A percentile compares a stretch with the other conserved stretches of the same genome.
Conservation (phyloP, 2,113 vertebrate genomes). For the Myxocyprinus asiaticus region DNA sequence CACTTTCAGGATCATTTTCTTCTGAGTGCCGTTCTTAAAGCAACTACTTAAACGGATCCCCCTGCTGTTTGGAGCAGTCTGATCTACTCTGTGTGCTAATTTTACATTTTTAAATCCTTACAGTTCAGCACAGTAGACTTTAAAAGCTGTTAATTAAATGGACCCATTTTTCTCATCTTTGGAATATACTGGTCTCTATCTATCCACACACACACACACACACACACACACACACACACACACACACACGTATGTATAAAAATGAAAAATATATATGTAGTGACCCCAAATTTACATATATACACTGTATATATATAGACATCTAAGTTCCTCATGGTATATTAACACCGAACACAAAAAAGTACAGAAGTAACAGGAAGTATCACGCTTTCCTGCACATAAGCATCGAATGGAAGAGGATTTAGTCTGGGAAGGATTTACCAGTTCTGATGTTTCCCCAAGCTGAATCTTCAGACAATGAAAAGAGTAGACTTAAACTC, state of each 20-base stretch:
- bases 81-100: neutral
- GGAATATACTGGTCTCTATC: no score
- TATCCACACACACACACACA: no score
- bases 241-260: no score
- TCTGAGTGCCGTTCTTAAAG: constrained; percentile 36
- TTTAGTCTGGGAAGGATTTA: neutral
- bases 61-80: constrained; percentile 6
- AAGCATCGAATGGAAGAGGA: neutral
- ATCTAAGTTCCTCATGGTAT: no score
- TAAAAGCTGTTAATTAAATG: constrained; percentile 12
- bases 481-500: constrained; percentile 20
- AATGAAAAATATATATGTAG: no score
- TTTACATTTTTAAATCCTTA: constrained; percentile 34
- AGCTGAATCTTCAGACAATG: neutral
- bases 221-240: no score
- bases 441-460: neutral
- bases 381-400: no score
- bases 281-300: no score
- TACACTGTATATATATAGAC: no score
- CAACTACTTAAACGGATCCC: constrained; percentile 32
- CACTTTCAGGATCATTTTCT: constrained; percentile 5
- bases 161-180: neutral
- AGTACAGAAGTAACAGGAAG: no score
- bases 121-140: neutral
- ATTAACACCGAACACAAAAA: no score